Evolutionary conservation across 2,797 vertebrate species (phyloP), one percentile per base, ranked within the genome.

Genomic region (Steatocranus sp.): DNA sequence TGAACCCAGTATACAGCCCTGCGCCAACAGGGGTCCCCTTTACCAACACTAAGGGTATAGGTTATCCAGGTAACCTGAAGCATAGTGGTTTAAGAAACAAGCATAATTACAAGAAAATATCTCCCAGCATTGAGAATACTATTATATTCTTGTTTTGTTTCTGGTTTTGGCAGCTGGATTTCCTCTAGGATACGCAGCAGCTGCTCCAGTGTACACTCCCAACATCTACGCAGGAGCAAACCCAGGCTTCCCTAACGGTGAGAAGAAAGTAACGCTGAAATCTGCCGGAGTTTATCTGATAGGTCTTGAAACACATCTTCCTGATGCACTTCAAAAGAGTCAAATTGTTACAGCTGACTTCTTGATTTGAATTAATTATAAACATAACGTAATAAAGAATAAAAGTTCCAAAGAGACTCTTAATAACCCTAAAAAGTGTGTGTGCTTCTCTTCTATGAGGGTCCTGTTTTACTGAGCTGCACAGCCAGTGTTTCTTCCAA

Each of bases 1-100:
- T 99, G 98, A 99, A 99, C 96, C 98, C 98, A 80, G 97, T 98
- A 53, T 99, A 99, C 96, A 99, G 96, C 97, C 98, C 98, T 96
- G 96, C 96, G 54, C 97, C 97, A 95, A 96, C 98, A 96, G 98
- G 98, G 97, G 97, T 98, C 92, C 98, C 98, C 91, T 99, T 98
- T 94, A 97, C 98, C 96, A 99, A 98, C 92, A 94, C 96, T 84
- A 99, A 99, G 97, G 98, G 98, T 93, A 94, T 99, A 93, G 97
- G 98, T 92, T 99, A 99, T 94, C 97, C 98, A 96, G 98, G 98
- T 99, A 96, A 96, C 2, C 27, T 53, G 1, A 11, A 68, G 3
- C 66, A 8, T 32, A 7, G 12, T 49, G 20, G 3, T 77, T 66
- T 25, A 36, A 20, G 7, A 23, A 36, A 36, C 58, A 20, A 12